A percentile compares a stretch with the other conserved stretches of the same genome.
These are phyloP conservation scores for Puffinus mauretanicus DNA, from an alignment of 2,113 vertebrate genomes.

Conservation along the genomic window DNA sequence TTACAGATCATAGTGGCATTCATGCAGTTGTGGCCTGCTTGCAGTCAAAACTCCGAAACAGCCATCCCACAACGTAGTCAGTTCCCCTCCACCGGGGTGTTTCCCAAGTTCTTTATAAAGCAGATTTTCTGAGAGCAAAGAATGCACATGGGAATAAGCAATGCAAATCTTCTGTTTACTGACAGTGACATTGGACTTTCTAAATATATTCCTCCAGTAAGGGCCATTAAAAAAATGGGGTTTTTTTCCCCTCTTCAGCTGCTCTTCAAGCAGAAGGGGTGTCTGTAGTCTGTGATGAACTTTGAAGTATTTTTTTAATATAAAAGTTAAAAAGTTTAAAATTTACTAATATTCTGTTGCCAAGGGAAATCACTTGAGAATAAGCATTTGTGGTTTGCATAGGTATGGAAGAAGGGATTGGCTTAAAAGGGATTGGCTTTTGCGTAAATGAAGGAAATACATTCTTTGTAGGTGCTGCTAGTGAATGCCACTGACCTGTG, in stretches of 20 bases:
- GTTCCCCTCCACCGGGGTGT: background rate
- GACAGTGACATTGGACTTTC: slow-evolving; percentile 19
- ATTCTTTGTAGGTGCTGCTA: background rate
- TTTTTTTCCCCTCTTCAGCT: background rate
- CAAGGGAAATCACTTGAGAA: background rate
- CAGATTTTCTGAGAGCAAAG: slow-evolving; percentile 25
- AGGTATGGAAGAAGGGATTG: background rate
- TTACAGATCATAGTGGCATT: background rate
- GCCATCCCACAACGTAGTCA: background rate
- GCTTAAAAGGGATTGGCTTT: background rate
- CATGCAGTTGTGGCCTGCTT: background rate
- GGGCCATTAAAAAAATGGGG: rapidly evolving
- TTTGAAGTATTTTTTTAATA: background rate
- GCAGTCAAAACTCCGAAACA: background rate
- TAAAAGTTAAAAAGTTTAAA: background rate
- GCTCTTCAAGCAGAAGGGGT: background rate
- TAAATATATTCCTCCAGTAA: slow-evolving; percentile 23
- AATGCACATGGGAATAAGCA: slow-evolving; percentile 14
- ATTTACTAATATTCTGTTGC: background rate
- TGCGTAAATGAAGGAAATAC: background rate
- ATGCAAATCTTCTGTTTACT: slow-evolving; percentile 43
- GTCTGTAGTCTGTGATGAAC: background rate
- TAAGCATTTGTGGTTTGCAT: background rate
- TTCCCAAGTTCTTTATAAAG: slow-evolving; percentile 5
- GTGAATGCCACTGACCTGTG: background rate